These are phyloP conservation scores for Andrena trimmerana DNA, from an alignment of 2,888 invertebrate species.

Conservation along the genomic window DNA sequence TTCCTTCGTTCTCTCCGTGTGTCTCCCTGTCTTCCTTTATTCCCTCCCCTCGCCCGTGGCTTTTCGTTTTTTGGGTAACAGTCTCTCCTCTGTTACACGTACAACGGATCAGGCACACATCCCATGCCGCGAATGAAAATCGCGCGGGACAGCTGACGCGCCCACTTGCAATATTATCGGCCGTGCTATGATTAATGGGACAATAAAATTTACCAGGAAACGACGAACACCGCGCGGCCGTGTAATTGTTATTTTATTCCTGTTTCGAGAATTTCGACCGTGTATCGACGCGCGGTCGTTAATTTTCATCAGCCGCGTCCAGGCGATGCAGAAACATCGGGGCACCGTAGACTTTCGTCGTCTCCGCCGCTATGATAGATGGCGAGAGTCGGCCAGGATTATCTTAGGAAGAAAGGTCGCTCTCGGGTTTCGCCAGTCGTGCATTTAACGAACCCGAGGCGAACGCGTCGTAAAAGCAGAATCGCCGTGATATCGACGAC, in stretches of 20 bases:
- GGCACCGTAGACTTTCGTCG: conserved; percentile 37
- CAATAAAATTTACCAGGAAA: conserved; percentile 64
- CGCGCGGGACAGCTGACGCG: conserved; percentile 69
- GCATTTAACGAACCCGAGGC: conserved; percentile 16
- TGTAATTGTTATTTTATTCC: conserved; percentile 61
- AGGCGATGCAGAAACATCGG: conserved; percentile 36
- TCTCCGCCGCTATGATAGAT: conserved; percentile 39
- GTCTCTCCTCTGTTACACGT: conserved; percentile 11
- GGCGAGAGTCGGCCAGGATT: conserved; percentile 15
- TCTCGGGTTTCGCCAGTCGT: neutral
- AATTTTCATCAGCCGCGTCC: conserved; percentile 60
- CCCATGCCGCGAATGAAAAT: conserved; percentile 64
- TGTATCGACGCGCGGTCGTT: conserved; percentile 52
- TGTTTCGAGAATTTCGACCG: conserved; percentile 47
- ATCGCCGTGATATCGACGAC: neutral
- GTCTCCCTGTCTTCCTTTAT: neutral
- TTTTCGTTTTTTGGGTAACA: conserved; percentile 12
- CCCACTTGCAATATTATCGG: conserved; percentile 65
- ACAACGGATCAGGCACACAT: conserved; percentile 42
- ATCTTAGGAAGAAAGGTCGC: conserved; percentile 5
- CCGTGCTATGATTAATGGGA: conserved; percentile 67
- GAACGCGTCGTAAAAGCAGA: conserved; percentile 23
- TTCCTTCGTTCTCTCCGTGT: conserved; percentile 53
- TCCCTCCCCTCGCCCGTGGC: neutral
- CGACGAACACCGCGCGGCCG: conserved; percentile 33